These are phyloP conservation scores for Drosophila insularis DNA, from an alignment of 1,140 invertebrate species.

Conservation along the genomic window DNA sequence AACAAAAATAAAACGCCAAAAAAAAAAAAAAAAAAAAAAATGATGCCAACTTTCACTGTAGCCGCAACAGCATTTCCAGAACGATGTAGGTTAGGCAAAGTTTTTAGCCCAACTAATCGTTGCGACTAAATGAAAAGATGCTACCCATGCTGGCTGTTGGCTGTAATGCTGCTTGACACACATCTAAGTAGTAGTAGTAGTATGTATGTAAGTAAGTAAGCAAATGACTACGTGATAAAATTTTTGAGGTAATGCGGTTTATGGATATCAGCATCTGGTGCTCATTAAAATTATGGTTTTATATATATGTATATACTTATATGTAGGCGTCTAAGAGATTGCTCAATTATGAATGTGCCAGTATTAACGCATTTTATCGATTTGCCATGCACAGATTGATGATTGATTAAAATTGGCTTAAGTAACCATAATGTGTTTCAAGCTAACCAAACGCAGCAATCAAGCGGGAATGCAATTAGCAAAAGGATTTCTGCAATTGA, in stretches of 20 bases:
- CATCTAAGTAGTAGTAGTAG: too few relatives aligned
- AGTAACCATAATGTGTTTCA: constrained; percentile 58
- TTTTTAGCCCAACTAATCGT: constrained; percentile 13
- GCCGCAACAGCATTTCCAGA: neutral
- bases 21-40: neutral
- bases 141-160: neutral
- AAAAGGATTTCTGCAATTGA: constrained; percentile 49
- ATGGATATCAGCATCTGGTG: constrained; percentile 37
- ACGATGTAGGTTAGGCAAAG: constrained; percentile 54
- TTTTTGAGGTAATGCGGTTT: constrained; percentile 40
- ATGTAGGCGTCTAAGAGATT: constrained; percentile 15
- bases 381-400: constrained; percentile 51
- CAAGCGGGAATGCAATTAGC: constrained; percentile 58
- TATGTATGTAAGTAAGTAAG: neutral
- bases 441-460: constrained; percentile 42
- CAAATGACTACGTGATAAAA: constrained; percentile 13
- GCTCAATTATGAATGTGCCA: constrained; percentile 43
- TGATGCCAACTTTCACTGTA: constrained; percentile 41
- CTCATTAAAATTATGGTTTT: constrained; percentile 46
- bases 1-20: neutral
- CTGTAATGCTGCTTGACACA: constrained; percentile 53
- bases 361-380: constrained; percentile 52
- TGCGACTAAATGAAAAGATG: constrained; percentile 17
- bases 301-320: neutral
- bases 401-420: constrained; percentile 68